Percentiles rank a stretch among this genome's conserved stretches.
These are phyloP conservation scores for Trichoplax adhaerens DNA, from an alignment of 37 sponge, comb jelly and placozoan genomes.

Conservation along the genomic window DNA sequence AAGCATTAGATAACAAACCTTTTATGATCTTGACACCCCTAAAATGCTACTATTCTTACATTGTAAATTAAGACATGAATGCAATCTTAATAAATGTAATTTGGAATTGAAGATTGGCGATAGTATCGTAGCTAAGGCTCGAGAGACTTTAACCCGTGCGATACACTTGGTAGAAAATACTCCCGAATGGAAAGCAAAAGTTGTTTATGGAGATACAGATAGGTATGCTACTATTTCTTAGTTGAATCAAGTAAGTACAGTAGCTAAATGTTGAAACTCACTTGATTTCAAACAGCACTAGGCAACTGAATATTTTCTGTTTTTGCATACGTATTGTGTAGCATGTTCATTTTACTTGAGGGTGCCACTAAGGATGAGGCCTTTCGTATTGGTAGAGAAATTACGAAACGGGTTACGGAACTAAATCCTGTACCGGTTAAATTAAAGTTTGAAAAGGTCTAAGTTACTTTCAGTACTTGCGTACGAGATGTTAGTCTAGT, in stretches of 20 bases:
- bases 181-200: conserved; percentile 61
- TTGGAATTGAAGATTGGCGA: conserved; percentile 38
- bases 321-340: neutral
- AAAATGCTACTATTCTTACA: neutral
- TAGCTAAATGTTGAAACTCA: too few species aligned
- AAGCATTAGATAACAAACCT: neutral
- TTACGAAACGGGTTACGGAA: conserved; percentile 58
- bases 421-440: conserved; percentile 80
- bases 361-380: conserved; percentile 65
- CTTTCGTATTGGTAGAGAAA: conserved; percentile 67
- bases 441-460: conserved; percentile 85
- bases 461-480: too few species aligned
- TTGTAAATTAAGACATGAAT: neutral
- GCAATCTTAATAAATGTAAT: neutral
- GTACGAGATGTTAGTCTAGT: too few species aligned
- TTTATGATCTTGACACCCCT: neutral
- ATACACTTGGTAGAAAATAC: conserved; percentile 70
- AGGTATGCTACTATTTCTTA: conserved; percentile 17
- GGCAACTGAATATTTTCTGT: too few species aligned
- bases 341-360: conserved; percentile 66
- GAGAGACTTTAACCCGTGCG: conserved; percentile 79
- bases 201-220: conserved; percentile 96
- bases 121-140: conserved; percentile 77
- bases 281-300: too few species aligned
- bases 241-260: neutral